Conservation (phyloP, 2,888 invertebrate genomes). For the Macroteleia sp. region DNA sequence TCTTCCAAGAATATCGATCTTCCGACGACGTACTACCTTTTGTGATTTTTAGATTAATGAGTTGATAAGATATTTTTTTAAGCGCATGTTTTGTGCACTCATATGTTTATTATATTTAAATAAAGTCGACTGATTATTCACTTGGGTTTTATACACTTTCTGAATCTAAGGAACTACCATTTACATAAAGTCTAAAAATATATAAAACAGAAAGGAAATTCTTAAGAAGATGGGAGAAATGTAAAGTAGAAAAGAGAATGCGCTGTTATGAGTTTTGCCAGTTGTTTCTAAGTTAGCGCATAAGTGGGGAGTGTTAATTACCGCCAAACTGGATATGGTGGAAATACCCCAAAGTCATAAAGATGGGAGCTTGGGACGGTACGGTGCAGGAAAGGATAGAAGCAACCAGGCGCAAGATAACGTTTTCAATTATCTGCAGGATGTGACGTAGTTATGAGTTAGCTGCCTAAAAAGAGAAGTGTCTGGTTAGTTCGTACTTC, state of each 20-base stretch:
- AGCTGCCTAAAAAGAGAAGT: conserved; percentile 74
- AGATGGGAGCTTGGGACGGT: conserved; percentile 54
- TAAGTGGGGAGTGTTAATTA: conserved; percentile 80
- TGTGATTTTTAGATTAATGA: conserved; percentile 55
- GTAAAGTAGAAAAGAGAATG: conserved; percentile 52
- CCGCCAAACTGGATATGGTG: conserved; percentile 72
- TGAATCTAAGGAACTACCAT: conserved; percentile 68
- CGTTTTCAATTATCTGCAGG: conserved; percentile 84
- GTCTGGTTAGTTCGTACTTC: conserved; percentile 51
- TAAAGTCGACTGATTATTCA: conserved; percentile 54
- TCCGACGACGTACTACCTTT: conserved; percentile 42
- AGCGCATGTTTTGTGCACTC: conserved; percentile 14
- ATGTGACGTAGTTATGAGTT: conserved; percentile 84
- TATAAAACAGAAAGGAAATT: no score
- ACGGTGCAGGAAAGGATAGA: conserved; percentile 75
- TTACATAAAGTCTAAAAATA: no score
- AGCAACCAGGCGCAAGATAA: conserved; percentile 81
- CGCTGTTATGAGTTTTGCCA: conserved; percentile 78
- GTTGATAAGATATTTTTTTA: neutral
- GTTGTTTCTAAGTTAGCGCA: conserved; percentile 78
- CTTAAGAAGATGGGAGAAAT: conserved; percentile 1
- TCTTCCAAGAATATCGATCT: conserved; percentile 79
- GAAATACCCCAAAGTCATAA: conserved; percentile 70
- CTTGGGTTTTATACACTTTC: conserved; percentile 74
- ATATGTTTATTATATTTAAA: conserved; percentile 34